These are phyloP conservation scores for Pelosia muscerda DNA, from an alignment of 2,888 invertebrate species.

Conservation along the genomic window DNA sequence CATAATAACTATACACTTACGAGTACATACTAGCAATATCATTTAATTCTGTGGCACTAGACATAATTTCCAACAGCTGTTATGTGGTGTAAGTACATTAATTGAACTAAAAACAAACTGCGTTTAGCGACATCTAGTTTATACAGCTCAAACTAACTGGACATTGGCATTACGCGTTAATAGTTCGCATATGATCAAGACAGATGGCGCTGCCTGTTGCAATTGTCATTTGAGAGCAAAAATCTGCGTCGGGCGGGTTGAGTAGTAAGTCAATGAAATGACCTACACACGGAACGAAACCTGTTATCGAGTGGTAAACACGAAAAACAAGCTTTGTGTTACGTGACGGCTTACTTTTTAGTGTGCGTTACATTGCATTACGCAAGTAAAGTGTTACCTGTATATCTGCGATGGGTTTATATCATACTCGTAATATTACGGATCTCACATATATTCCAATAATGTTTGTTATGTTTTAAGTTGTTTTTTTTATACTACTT, in stretches of 20 bases:
- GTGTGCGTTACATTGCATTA: background rate
- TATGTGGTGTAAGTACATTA: background rate
- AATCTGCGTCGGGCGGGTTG: background rate
- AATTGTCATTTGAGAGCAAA: too few relatives aligned
- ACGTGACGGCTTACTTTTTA: background rate
- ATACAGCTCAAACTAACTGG: background rate
- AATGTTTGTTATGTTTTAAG: too few relatives aligned
- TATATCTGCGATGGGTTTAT: background rate
- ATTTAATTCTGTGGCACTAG: too few relatives aligned
- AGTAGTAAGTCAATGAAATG: background rate
- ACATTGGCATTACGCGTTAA: background rate
- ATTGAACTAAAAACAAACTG: background rate
- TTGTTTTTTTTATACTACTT: too few relatives aligned
- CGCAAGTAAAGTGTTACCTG: background rate
- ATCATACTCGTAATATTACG: background rate
- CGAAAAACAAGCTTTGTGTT: background rate
- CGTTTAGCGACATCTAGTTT: background rate
- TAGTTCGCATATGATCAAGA: background rate
- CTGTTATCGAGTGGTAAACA: background rate
- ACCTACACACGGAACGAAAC: background rate
- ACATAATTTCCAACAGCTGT: too few relatives aligned
- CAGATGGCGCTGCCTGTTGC: background rate
- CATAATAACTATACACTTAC: too few relatives aligned
- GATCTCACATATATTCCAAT: too few relatives aligned
- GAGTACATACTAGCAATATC: too few relatives aligned